phyloP scores from a whole-genome alignment of 2,113 vertebrate genomes.

The Chionomys nivalis region DNA sequence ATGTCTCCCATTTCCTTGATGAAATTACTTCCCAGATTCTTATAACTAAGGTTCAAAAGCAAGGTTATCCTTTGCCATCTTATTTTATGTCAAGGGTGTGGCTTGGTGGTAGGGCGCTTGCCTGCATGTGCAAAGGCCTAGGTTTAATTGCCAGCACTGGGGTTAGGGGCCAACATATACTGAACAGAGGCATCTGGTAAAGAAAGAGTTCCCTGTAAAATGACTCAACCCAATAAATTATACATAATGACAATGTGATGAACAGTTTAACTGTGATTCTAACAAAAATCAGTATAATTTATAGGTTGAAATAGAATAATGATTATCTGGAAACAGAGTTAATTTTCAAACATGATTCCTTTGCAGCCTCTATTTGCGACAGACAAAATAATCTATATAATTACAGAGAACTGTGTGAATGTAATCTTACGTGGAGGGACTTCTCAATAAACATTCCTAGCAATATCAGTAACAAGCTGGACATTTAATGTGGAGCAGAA shows the following conservation, averaged over 20 bases:
- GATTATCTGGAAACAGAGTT: constrained; percentile 6
- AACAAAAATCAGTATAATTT: neutral
- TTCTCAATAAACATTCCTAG: neutral
- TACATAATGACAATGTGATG: neutral
- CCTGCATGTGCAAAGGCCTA: too few species aligned
- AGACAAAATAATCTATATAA: neutral
- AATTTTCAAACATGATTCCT: constrained; percentile 29
- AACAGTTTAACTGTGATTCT: neutral
- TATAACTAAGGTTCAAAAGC: neutral
- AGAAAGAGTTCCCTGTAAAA: neutral
- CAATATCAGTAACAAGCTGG: neutral
- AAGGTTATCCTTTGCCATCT: neutral
- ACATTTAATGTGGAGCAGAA: neutral
- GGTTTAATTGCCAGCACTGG: neutral
- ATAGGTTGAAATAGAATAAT: neutral
- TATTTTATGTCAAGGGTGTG: neutral
- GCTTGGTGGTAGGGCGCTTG: neutral
- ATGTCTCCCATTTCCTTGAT: neutral
- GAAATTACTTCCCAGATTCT: neutral
- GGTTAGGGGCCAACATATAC: neutral
- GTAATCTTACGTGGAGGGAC: neutral
- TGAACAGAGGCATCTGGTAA: neutral
- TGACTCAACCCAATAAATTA: neutral
- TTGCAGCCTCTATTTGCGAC: neutral
- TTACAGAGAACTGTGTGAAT: constrained; percentile 14